Evolutionary conservation across 2,888 invertebrate species (phyloP), one percentile per base, ranked within the genome.

Genomic region (Melikaiella ostensackeni): DNA sequence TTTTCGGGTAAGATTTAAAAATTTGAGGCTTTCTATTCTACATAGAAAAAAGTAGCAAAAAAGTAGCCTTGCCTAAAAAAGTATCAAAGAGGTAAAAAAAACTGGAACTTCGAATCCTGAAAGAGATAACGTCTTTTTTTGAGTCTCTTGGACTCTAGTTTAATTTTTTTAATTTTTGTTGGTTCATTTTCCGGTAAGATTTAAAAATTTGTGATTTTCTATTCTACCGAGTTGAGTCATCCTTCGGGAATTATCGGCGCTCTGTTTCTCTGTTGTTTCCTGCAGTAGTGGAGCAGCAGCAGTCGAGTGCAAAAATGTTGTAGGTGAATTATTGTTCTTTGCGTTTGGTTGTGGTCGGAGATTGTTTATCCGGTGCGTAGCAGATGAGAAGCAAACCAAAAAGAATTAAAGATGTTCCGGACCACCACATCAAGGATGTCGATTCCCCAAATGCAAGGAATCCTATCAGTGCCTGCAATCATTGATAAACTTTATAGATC

Each of bases 351-450:
- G 57, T 66, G 57, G 33, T 24, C 57, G 24, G 38, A 50, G 59
- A 75, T 24, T 74, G 57, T 55, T 75, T 73, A 46, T 38, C 42
- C n/a, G 75, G 82, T 75, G 87, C 77, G 80, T 84, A 79, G 81
- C 87, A 87, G 7, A 97, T 93, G 77, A 96, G 92, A 33, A 95
- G 90, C 33, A 97, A 92, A 9, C 97, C 97, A 55, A 93, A 86
- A 9, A 96, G 90, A 77, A 97, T 95, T 19, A 96, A 92, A 24
- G 93, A 88, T 7, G 95, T 94, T 1, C 97, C 97, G 13, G 93
- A 84, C 94, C 96, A 95, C 95, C 97, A 97, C 50, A 93, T 88
- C 8, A 94, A 73, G 0, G 96, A 94, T 0, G 96, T 93, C 0
- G 93, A 92, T 90, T 97, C 97, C 27, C 93, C 93, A 90, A 97